These are phyloP conservation scores for Drosophila infuscata DNA, from an alignment of 2,888 invertebrate genomes.

Conservation along the genomic window DNA sequence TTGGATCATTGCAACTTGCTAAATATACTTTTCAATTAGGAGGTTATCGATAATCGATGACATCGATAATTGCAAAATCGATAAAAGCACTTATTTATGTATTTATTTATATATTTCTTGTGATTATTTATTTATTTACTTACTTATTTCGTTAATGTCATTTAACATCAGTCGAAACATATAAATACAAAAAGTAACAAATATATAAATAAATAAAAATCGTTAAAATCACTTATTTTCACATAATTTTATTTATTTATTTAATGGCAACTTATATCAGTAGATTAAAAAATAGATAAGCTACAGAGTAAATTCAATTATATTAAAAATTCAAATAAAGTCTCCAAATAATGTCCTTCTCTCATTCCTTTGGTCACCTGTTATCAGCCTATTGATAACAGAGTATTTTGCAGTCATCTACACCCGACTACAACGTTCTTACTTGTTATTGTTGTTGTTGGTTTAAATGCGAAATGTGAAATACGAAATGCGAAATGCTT, in stretches of 20 bases:
- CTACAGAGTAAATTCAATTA: not conserved
- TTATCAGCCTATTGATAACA: not conserved
- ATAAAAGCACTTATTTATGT: not conserved
- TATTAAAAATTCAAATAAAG: not conserved
- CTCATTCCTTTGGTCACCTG: not conserved
- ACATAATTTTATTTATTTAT: too few relatives aligned
- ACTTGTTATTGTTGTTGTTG: constrained; percentile 41
- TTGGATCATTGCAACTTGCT: not conserved
- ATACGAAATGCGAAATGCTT: constrained; percentile 67
- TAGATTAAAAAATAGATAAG: too few relatives aligned
- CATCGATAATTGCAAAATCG: not conserved
- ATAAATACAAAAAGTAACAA: too few relatives aligned
- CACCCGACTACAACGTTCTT: not conserved
- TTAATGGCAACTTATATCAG: too few relatives aligned
- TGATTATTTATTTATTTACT: too few relatives aligned
- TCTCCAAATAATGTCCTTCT: not conserved
- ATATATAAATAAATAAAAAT: not conserved
- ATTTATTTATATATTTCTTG: not conserved
- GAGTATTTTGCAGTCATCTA: not conserved
- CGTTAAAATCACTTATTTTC: not conserved
- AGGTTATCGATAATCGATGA: not conserved
- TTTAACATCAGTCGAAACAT: too few relatives aligned
- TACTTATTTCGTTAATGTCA: too few relatives aligned
- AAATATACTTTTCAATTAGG: not conserved
- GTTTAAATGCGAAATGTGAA: constrained; percentile 71